Percentiles rank a stretch among this genome's conserved stretches.
phyloP scores from a whole-genome alignment of 2,888 invertebrate species.

The Serripes groenlandicus region DNA sequence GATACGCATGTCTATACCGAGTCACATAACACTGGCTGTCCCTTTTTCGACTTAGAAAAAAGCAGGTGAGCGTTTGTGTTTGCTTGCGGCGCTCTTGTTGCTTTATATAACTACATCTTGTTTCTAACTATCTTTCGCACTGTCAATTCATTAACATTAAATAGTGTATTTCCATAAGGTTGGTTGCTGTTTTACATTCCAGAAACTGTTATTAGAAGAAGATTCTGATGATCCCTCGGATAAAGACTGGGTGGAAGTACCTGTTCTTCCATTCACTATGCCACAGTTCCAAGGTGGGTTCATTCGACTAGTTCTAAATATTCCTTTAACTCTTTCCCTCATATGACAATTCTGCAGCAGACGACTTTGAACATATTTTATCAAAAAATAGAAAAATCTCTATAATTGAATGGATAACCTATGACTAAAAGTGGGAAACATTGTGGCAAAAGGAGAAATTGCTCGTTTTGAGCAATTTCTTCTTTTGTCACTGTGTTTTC shows the following conservation, averaged over 20 bases:
- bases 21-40: too few species aligned
- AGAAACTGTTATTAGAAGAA: constrained; percentile 21
- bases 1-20: too few species aligned
- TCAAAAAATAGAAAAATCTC: too few species aligned
- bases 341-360: background rate
- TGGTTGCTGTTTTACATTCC: too few species aligned
- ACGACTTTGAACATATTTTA: background rate
- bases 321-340: background rate
- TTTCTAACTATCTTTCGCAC: background rate
- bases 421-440: background rate
- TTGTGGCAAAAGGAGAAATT: background rate
- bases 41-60: too few species aligned
- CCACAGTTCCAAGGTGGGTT: constrained; percentile 14
- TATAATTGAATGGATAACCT: too few species aligned
- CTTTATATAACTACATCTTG: too few species aligned
- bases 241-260: constrained; percentile 48
- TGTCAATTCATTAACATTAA: background rate
- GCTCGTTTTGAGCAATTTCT: too few species aligned
- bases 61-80: too few species aligned
- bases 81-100: too few species aligned
- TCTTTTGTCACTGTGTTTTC: too few species aligned
- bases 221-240: constrained; percentile 49
- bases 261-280: constrained; percentile 35
- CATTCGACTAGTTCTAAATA: background rate
- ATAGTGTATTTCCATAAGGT: too few species aligned